These are phyloP conservation scores for Helicorthomorpha holstii DNA, from an alignment of 1,140 invertebrate genomes.

Conservation along the genomic window DNA sequence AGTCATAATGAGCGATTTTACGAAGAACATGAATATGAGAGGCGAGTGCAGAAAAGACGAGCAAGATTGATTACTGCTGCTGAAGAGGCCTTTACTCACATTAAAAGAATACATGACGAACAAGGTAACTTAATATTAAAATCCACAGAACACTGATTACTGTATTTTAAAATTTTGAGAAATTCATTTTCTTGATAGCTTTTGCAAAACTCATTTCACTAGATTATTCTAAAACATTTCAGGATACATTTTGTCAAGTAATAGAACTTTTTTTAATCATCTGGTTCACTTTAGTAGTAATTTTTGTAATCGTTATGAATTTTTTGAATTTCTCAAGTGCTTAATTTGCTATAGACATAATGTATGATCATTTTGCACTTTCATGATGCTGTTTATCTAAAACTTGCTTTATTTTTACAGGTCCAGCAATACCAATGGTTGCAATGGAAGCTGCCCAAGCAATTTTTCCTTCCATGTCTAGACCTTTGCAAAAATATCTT, in stretches of 20 bases:
- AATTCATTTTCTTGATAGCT: too few species aligned
- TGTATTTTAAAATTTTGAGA: too few species aligned
- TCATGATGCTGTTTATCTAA: not conserved
- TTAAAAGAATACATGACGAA: constrained; percentile 43
- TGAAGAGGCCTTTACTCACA: constrained; percentile 94
- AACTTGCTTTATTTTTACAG: constrained; percentile 17
- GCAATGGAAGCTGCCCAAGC: constrained; percentile 90
- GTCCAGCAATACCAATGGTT: constrained; percentile 54
- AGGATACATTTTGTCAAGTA: too few species aligned
- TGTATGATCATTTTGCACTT: not conserved
- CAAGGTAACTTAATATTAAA: too few species aligned
- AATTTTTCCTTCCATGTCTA: constrained; percentile 87
- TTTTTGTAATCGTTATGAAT: too few species aligned
- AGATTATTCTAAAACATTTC: too few species aligned
- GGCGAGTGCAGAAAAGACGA: constrained; percentile 72
- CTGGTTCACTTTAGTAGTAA: too few species aligned
- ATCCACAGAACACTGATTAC: too few species aligned
- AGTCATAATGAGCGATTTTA: constrained; percentile 94
- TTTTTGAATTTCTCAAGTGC: constrained; percentile 4
- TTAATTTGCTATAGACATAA: not conserved
- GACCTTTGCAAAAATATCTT: constrained; percentile 89
- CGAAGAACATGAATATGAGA: constrained; percentile 91
- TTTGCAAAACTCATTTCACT: too few species aligned
- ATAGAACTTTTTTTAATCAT: too few species aligned
- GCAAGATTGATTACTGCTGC: constrained; percentile 77